Percentiles rank a stretch among this genome's conserved stretches.
Evolutionary conservation across 2,797 vertebrate genomes (phyloP).

Genomic region (Thunnus albacares): DNA sequence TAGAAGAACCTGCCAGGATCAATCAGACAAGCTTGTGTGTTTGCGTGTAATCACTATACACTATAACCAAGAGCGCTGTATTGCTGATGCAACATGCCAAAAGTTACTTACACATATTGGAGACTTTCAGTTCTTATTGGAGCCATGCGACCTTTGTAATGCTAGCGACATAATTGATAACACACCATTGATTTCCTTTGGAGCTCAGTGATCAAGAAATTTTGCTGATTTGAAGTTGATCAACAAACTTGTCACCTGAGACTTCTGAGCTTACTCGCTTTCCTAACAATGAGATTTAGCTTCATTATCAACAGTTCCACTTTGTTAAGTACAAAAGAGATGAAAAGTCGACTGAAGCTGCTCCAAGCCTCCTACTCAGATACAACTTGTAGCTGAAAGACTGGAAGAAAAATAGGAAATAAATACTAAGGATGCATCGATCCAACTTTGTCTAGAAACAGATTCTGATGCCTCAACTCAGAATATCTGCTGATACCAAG

Average conservation of each 20-base stretch:
- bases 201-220: too few species aligned
- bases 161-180: neutral
- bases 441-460: too few species aligned
- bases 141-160: neutral
- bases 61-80: neutral
- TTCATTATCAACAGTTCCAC: neutral
- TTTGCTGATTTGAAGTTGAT: neutral
- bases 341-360: neutral
- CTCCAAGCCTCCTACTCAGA: neutral
- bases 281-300: neutral
- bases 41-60: slow-evolving; percentile 8
- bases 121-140: neutral
- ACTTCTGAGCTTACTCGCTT: neutral
- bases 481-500: too few species aligned
- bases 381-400: neutral
- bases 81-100: neutral
- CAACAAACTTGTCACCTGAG: neutral
- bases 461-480: too few species aligned
- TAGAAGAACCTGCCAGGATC: slow-evolving; percentile 48
- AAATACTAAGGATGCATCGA: too few species aligned
- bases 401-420: neutral
- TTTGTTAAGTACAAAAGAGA: neutral
- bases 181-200: neutral
- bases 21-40: slow-evolving; percentile 38
- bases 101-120: neutral